Evolutionary conservation across 2,888 invertebrate genomes (phyloP), one percentile per base, ranked within the genome.

Genomic region (Brachyptera putata): DNA sequence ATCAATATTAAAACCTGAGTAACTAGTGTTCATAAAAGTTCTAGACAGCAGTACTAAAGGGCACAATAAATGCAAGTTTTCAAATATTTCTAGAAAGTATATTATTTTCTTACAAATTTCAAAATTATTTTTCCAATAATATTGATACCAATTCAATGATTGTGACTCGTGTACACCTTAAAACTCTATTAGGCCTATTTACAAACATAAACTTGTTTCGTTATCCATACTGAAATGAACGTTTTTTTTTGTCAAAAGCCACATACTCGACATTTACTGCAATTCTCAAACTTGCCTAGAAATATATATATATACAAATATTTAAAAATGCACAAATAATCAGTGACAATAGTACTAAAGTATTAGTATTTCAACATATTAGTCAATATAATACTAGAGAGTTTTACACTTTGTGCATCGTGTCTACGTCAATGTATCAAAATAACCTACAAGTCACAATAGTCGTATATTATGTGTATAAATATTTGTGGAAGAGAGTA

Each of bases 371-470:
- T 56, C 48, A 25, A 26, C 36, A 36, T 30, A 41, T 53, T 56
- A 55, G 48, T 56, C 46, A 24, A 46, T 37, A 48, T 43, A 36
- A 55, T 46, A 60, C 49, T 58, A 56, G 55, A 56, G 55, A 56
- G 57, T 55, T 57, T 39, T 61, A 53, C 55, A 57, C 46, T 57
- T 57, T 57, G 57, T 57, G 57, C 57, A 57, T 18, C 56, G 46
- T 56, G 24, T 59, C 59, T 58, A 59, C 56, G 39, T 62, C 62
- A 57, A 62, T 58, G 62, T 62, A 62, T 59, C 62, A 62, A 62
- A 62, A 62, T 62, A 62, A 62, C 62, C 37, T 53, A 34, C 53
- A 16, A 53, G 53, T 53, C 53, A 50, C 53, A 34, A 36, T 53
- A 53, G 34, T 36, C 16, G 18, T 53, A 36, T 18, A 36, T 50